Conservation (phyloP, 2,888 invertebrate species). For the Platycheirus rosarum region DNA sequence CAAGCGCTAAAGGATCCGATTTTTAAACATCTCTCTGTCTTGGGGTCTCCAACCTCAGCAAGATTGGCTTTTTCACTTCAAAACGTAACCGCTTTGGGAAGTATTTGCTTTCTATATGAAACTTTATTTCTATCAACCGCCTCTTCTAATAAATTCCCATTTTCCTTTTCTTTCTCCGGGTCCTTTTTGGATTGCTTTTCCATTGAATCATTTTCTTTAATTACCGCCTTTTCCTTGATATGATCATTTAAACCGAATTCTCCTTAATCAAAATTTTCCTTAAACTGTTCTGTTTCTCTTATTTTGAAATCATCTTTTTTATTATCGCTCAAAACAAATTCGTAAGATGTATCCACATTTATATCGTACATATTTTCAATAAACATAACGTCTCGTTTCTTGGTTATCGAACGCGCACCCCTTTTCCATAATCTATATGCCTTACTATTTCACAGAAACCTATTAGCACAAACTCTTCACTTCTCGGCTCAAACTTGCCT, state of each 20-base stretch:
- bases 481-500: neutral
- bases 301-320: neutral
- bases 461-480: no score
- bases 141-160: neutral
- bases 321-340: neutral
- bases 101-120: no score
- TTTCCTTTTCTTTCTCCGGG: no score
- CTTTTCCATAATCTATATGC: constrained; percentile 2
- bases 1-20: neutral
- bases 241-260: no score
- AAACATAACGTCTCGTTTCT: neutral
- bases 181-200: no score
- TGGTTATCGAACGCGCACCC: neutral
- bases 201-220: no score
- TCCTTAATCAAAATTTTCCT: no score
- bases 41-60: neutral
- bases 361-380: neutral
- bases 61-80: neutral
- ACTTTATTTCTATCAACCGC: no score
- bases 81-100: constrained; percentile 1
- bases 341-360: neutral
- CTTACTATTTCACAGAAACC: neutral
- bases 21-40: neutral
- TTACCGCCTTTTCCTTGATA: no score
- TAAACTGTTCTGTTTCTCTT: no score